Evolutionary conservation across 2,888 invertebrate species (phyloP).

Genomic region (Drosophila kuntzei): DNA sequence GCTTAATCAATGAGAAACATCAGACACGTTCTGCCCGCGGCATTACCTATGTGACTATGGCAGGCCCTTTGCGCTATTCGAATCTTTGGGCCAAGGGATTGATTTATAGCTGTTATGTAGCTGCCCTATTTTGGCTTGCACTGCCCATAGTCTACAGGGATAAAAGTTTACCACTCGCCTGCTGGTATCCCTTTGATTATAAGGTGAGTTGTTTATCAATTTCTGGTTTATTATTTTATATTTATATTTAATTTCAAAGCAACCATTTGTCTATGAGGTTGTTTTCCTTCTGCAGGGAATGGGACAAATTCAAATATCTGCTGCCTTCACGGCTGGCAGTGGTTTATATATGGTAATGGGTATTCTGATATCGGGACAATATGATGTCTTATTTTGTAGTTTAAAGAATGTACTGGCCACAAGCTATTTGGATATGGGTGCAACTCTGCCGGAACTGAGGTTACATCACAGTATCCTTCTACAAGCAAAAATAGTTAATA

Average conservation of each 20-base stretch:
- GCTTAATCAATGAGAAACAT: conserved; percentile 61
- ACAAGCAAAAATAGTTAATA: no score
- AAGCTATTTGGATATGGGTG: conserved; percentile 56
- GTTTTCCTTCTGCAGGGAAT: conserved; percentile 77
- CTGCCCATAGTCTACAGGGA: conserved; percentile 68
- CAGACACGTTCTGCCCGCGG: conserved; percentile 66
- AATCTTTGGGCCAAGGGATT: conserved; percentile 61
- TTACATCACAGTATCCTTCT: conserved; percentile 20
- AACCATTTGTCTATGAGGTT: conserved; percentile 65
- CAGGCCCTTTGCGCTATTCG: conserved; percentile 47
- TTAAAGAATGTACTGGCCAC: conserved; percentile 79
- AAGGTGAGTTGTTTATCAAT: conserved; percentile 46
- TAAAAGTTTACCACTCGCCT: conserved; percentile 71
- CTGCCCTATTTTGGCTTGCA: conserved; percentile 42
- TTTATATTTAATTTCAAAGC: conserved; percentile 35
- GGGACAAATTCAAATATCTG: conserved; percentile 80
- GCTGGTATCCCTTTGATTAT: conserved; percentile 82
- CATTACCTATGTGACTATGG: conserved; percentile 74
- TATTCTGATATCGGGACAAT: conserved; percentile 78
- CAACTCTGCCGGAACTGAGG: conserved; percentile 45
- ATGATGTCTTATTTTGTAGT: conserved; percentile 77
- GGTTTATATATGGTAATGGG: conserved; percentile 78
- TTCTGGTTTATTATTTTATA: no score
- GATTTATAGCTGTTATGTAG: conserved; percentile 36
- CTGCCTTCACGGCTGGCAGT: conserved; percentile 72